phyloP scores from a whole-genome alignment of 2,113 vertebrate genomes.

The Regulus satrapa region DNA sequence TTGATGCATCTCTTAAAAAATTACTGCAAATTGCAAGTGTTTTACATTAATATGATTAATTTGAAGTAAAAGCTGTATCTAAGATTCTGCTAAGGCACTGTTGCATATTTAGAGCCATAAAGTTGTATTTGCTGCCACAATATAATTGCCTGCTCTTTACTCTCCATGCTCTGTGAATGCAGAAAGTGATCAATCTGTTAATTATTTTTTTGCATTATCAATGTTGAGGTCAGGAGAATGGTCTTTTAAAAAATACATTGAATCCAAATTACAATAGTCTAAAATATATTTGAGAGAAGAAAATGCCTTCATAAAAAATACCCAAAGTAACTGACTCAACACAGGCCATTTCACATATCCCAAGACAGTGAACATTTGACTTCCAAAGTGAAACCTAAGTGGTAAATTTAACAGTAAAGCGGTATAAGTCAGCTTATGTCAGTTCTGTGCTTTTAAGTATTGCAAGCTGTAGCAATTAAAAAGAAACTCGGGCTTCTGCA shows the following conservation, averaged over 20 bases:
- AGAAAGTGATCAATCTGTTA: not conserved
- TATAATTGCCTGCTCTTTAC: not conserved
- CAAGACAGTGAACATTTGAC: not conserved
- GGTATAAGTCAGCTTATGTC: not conserved
- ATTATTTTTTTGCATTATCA: not conserved
- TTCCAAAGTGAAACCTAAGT: not conserved
- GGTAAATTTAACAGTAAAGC: not conserved
- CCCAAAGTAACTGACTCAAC: not conserved
- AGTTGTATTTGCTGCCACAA: not conserved
- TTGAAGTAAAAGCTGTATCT: not conserved
- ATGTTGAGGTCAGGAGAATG: not conserved
- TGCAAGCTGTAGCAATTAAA: not conserved
- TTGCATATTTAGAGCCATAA: not conserved
- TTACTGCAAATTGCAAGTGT: not conserved
- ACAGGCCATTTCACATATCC: not conserved
- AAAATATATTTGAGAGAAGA: not conserved
- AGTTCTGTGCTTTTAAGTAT: not conserved
- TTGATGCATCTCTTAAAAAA: not conserved
- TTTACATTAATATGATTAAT: not conserved
- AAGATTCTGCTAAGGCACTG: not conserved
- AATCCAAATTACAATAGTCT: not conserved
- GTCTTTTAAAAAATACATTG: not conserved
- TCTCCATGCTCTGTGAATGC: not conserved
- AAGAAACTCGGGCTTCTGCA: not conserved
- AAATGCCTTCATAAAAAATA: not conserved